A percentile compares a stretch with the other conserved stretches of the same genome.
Evolutionary conservation across 2,888 invertebrate genomes (phyloP).

Genomic region (Arctia plantaginis): DNA sequence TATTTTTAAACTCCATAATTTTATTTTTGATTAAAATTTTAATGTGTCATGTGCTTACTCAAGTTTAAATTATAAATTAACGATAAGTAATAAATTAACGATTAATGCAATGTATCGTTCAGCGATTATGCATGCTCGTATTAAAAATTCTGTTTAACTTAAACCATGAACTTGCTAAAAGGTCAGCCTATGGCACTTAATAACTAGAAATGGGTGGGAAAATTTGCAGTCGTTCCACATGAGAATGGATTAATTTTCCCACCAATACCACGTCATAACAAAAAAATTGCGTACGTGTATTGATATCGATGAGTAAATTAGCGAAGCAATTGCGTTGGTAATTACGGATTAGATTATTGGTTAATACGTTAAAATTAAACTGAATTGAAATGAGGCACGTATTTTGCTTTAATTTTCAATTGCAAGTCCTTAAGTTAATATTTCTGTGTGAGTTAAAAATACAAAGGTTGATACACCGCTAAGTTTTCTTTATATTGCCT

Average conservation of each 20-base stretch:
- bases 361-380: not conserved
- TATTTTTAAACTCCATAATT: too few species aligned
- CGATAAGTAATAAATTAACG: too few species aligned
- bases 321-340: not conserved
- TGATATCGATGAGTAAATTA: not conserved
- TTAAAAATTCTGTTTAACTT: not conserved
- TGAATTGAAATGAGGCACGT: not conserved
- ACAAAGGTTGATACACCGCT: too few species aligned
- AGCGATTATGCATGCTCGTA: not conserved
- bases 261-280: not conserved
- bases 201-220: slow-evolving; percentile 52
- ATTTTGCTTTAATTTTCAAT: not conserved
- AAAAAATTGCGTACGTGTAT: slow-evolving; percentile 3
- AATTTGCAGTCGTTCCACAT: slow-evolving; percentile 32
- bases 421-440: not conserved
- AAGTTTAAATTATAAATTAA: too few species aligned
- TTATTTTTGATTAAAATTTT: too few species aligned
- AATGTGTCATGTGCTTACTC: too few species aligned
- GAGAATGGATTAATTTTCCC: slow-evolving; percentile 25
- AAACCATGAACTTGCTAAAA: slow-evolving; percentile 19
- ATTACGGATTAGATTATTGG: not conserved
- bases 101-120: not conserved
- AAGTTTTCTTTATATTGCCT: too few species aligned
- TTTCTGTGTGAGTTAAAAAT: too few species aligned
- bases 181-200: slow-evolving; percentile 5